Evolutionary conservation across 2,888 invertebrate species (phyloP).

Genomic region (Apantesis nais): DNA sequence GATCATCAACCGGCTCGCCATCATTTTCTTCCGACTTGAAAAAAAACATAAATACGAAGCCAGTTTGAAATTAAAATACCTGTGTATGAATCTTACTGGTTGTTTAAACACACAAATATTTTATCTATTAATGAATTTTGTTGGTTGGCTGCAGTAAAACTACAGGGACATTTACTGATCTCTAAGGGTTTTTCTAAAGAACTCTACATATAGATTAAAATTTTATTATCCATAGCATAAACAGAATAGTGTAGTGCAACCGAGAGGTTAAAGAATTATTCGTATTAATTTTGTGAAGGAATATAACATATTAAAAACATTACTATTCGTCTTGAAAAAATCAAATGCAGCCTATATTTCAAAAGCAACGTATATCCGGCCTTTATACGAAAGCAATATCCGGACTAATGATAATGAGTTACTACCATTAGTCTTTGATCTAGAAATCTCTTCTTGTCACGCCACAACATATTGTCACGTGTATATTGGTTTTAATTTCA

Average conservation of each 20-base stretch:
- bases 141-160: neutral
- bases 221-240: neutral
- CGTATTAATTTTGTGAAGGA: neutral
- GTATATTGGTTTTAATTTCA: neutral
- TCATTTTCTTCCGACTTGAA: too few species aligned
- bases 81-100: neutral
- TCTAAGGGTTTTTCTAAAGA: neutral
- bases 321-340: neutral
- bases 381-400: conserved; percentile 35
- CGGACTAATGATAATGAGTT: conserved; percentile 43
- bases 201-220: neutral
- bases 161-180: neutral
- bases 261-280: neutral
- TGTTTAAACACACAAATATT: neutral
- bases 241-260: neutral
- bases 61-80: neutral
- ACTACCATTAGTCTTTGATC: conserved; percentile 24
- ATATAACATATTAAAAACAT: neutral
- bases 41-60: neutral
- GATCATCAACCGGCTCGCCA: too few species aligned
- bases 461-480: too few species aligned
- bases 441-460: conserved; percentile 23
- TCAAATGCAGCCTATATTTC: conserved; percentile 15
- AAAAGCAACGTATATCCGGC: conserved; percentile 32
- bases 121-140: neutral